Conservation (phyloP, 1,140 invertebrate genomes). For the Cydia strobilella region DNA sequence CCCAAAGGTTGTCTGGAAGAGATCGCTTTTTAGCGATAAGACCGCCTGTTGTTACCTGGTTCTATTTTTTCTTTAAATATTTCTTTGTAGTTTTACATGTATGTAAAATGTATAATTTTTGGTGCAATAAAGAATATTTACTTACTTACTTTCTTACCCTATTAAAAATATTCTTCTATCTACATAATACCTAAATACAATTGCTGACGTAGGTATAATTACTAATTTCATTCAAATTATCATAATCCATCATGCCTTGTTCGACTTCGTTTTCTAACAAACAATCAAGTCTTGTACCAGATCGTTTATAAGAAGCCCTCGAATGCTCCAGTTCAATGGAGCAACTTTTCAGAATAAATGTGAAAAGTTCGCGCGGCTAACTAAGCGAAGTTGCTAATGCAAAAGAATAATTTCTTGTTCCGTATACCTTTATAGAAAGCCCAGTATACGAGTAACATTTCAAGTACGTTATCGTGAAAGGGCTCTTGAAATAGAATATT, state of each 20-base stretch:
- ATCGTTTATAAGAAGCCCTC: conserved; percentile 34
- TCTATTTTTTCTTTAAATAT: no score
- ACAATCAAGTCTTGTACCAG: conserved; percentile 42
- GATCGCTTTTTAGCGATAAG: no score
- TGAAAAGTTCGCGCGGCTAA: conserved; percentile 48
- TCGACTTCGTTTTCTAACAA: conserved; percentile 34
- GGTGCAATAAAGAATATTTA: no score
- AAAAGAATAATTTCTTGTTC: conserved; percentile 50
- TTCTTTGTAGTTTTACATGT: no score
- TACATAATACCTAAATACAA: background rate
- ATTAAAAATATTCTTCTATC: no score
- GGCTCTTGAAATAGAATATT: background rate
- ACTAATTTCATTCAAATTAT: conserved; percentile 40
- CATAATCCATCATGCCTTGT: conserved; percentile 37
- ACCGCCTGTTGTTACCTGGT: no score
- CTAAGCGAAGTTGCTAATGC: conserved; percentile 51
- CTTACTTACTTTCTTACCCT: no score
- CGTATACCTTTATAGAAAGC: conserved; percentile 32
- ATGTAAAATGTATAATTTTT: no score
- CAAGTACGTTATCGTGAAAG: background rate
- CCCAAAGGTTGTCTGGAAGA: no score
- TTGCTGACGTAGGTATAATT: background rate
- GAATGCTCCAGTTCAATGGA: conserved; percentile 34
- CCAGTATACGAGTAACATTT: background rate
- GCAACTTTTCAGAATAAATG: conserved; percentile 51